Conservation (phyloP, 35 echinoderm and acorn worm species). For the Stichopus chloronotus region DNA sequence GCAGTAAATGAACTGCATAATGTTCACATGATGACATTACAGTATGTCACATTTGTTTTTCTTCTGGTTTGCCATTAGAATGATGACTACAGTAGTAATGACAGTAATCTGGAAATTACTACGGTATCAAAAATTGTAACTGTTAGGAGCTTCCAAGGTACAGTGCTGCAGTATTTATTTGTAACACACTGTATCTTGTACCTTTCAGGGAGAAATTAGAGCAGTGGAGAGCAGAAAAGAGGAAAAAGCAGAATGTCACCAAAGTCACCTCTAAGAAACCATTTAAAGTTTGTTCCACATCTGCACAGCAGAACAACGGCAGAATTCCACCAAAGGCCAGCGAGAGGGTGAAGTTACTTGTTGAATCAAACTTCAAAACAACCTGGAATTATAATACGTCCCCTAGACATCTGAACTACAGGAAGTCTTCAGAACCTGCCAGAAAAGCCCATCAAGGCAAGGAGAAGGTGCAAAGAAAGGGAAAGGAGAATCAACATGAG, state of each 20-base stretch:
- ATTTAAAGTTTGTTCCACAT: neutral
- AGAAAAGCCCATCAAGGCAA: neutral
- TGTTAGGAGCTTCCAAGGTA: too few relatives aligned
- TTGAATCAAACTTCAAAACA: constrained; percentile 39
- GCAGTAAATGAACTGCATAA: too few relatives aligned
- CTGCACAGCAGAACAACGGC: neutral
- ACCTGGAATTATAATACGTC: constrained; percentile 31
- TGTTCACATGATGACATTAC: too few relatives aligned
- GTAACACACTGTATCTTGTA: neutral
- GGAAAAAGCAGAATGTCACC: neutral
- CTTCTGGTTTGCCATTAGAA: too few relatives aligned
- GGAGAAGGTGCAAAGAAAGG: neutral
- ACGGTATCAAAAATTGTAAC: too few relatives aligned
- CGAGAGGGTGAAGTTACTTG: constrained; percentile 35
- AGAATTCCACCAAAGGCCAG: constrained; percentile 37
- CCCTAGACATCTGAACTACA: constrained; percentile 34
- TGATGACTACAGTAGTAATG: too few relatives aligned
- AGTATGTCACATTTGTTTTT: too few relatives aligned
- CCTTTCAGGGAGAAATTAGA: constrained; percentile 43
- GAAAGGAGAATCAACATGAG: neutral
- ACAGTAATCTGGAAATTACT: too few relatives aligned
- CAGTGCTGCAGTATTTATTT: too few relatives aligned
- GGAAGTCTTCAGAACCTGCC: neutral
- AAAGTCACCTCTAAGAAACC: constrained; percentile 15
- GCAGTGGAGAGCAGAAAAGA: constrained; percentile 43